Evolutionary conservation across 2,888 invertebrate genomes (phyloP), one percentile per base, ranked within the genome.

Genomic region (Epistrophe grossulariae): DNA sequence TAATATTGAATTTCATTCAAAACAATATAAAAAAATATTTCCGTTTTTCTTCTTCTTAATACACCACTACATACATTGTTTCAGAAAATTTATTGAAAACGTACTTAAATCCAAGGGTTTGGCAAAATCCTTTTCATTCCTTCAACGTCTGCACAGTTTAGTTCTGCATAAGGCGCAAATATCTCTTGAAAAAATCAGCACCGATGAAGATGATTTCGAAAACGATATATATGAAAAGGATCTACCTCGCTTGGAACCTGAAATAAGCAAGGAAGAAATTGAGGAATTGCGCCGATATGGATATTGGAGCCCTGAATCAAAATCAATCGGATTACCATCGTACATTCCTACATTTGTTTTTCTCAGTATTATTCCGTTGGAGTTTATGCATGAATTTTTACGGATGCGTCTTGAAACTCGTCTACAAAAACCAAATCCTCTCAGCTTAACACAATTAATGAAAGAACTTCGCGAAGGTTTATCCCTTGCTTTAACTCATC

Each of bases 371-470:
- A 95, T 98, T 71, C 97, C 98, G 31, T 93, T 99, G 90, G 98
- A 98, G 92, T 96, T 98, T n/a, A 96, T 98, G 87, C 97, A 98
- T 91, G 98, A 99, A 93, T 98, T 98, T 93, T 94, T 99, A 57
- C 94, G 95, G 83, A 95, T 98, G 94, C 94, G 98, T 57, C 93
- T 98, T 50, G 98, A 98, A 91, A 96, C 96, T 84, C 95, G 96
- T 79, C 97, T 97, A 0, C 95, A 95, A 28, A 95, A 96, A 68
- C 98, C 98, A 0, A 98, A 97, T 68, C 96, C 96, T 9, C 94
- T 98, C 60, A 98, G 98, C 89, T 95, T 98, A 60, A 95, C 97
- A 90, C 98, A 98, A 94, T 92, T 98, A 68, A 97, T 98, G 94
- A 95, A 96, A 91, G 99, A 99, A 93, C 94, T 98, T 88, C 97